Conservation (phyloP, 2,888 invertebrate genomes). For the Mesoligia furuncula region DNA sequence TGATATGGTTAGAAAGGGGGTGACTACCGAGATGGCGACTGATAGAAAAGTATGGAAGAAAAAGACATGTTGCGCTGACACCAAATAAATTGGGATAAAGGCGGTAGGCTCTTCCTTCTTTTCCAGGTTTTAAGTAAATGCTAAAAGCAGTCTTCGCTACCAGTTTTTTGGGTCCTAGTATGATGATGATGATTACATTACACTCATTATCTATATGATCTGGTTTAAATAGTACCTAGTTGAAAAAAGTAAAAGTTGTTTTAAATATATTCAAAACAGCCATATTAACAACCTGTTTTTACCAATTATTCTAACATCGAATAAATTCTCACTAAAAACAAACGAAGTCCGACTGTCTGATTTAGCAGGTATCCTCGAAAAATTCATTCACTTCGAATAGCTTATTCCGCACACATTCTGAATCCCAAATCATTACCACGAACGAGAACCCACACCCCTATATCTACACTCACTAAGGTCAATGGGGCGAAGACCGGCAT, state of each 20-base stretch:
- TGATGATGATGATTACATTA: neutral
- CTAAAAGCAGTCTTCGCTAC: too few species aligned
- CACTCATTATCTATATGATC: neutral
- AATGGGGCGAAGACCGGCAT: too few species aligned
- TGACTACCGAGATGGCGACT: too few species aligned
- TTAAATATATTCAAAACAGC: neutral
- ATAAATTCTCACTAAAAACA: conserved; percentile 43
- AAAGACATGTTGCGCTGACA: too few species aligned
- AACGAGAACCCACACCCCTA: conserved; percentile 39
- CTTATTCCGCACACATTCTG: conserved; percentile 41
- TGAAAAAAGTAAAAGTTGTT: neutral
- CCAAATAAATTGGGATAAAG: too few species aligned
- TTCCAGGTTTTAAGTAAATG: too few species aligned
- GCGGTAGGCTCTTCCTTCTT: too few species aligned
- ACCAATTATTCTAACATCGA: neutral
- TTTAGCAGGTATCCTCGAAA: conserved; percentile 22
- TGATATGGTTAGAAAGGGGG: too few species aligned
- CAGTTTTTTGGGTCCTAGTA: too few species aligned
- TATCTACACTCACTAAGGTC: conserved; percentile 26
- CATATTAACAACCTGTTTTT: neutral
- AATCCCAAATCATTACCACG: conserved; percentile 51
- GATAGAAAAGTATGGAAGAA: too few species aligned
- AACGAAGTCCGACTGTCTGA: conserved; percentile 9
- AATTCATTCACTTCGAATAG: conserved; percentile 40
- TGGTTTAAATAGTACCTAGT: neutral